Evolutionary conservation across 64 coral and sea anemone genomes (phyloP).

Genomic region (Stichodactyla mertensii): DNA sequence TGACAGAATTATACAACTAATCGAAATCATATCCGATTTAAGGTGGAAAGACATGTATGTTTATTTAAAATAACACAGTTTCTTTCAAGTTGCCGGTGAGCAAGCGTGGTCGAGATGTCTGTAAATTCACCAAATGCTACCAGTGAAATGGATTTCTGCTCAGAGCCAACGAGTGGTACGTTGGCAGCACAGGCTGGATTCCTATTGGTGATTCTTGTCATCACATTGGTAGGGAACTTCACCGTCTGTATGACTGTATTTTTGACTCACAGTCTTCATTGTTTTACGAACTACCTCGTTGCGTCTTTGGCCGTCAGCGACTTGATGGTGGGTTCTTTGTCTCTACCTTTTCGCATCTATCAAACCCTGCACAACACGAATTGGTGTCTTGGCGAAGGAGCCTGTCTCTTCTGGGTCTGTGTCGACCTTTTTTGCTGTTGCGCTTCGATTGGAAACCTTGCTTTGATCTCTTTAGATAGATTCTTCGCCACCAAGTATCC

Average conservation of each 20-base stretch:
- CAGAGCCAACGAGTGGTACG: slow-evolving; percentile 25
- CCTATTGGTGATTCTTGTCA: slow-evolving; percentile 43
- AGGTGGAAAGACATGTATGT: not conserved
- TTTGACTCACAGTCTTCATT: slow-evolving; percentile 53
- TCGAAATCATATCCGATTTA: not conserved
- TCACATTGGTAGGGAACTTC: slow-evolving; percentile 75
- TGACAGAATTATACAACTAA: not conserved
- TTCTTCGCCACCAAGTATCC: slow-evolving; percentile 85
- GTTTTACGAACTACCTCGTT: slow-evolving; percentile 78
- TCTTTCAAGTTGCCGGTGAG: not conserved
- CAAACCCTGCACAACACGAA: slow-evolving; percentile 75
- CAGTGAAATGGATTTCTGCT: slow-evolving; percentile 14
- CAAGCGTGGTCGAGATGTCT: not conserved
- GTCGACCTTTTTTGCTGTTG: slow-evolving; percentile 84
- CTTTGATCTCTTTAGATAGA: slow-evolving; percentile 76
- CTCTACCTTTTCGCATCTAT: slow-evolving; percentile 75
- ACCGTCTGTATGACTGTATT: slow-evolving; percentile 71
- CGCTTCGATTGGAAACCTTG: slow-evolving; percentile 82
- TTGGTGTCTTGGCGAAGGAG: slow-evolving; percentile 68
- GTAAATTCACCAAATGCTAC: not conserved
- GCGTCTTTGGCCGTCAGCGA: slow-evolving; percentile 84
- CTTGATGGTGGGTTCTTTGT: slow-evolving; percentile 66
- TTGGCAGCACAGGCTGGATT: slow-evolving; percentile 57
- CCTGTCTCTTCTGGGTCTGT: slow-evolving; percentile 79
- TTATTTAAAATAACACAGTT: too few relatives aligned